These are phyloP conservation scores for Tholera decimalis DNA, from an alignment of 2,888 invertebrate genomes.

Conservation along the genomic window DNA sequence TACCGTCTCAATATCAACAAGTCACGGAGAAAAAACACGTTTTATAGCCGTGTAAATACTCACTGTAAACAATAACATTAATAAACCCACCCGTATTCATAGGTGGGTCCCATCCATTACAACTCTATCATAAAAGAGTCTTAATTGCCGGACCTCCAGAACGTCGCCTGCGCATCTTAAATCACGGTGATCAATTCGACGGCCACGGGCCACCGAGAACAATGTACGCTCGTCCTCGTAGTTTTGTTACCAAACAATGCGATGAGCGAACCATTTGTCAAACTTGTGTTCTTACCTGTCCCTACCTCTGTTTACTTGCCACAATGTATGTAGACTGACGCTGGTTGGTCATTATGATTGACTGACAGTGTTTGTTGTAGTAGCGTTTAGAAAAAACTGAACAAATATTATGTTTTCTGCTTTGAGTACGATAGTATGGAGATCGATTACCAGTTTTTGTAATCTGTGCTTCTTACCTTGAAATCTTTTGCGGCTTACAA, in stretches of 20 bases:
- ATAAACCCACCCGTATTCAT: slow-evolving; percentile 40
- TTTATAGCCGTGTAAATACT: slow-evolving; percentile 32
- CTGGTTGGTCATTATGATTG: slow-evolving; percentile 39
- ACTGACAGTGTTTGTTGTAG: slow-evolving; percentile 38
- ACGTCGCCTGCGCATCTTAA: slow-evolving; percentile 49
- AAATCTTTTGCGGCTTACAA: slow-evolving; percentile 26
- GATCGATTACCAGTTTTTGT: slow-evolving; percentile 47
- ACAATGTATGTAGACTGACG: slow-evolving; percentile 42
- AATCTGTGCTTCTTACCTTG: slow-evolving; percentile 32
- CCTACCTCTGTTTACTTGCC: slow-evolving; percentile 62
- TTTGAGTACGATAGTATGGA: slow-evolving; percentile 29
- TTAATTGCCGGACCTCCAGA: slow-evolving; percentile 61
- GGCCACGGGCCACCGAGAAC: slow-evolving; percentile 59
- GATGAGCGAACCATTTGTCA: slow-evolving; percentile 74
- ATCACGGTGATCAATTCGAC: slow-evolving; percentile 62
- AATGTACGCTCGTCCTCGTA: slow-evolving; percentile 61
- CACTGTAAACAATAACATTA: slow-evolving; percentile 40
- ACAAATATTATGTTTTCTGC: slow-evolving; percentile 44
- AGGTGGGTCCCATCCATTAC: slow-evolving; percentile 47
- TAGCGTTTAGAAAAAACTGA: slow-evolving; percentile 30
- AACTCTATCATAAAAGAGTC: slow-evolving; percentile 45
- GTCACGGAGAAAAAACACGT: slow-evolving; percentile 42
- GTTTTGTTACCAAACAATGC: slow-evolving; percentile 70
- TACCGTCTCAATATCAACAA: slow-evolving; percentile 8
- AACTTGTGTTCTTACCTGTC: slow-evolving; percentile 68